phyloP scores from a whole-genome alignment of 2,113 vertebrate species.

The Saccopteryx bilineata region DNA sequence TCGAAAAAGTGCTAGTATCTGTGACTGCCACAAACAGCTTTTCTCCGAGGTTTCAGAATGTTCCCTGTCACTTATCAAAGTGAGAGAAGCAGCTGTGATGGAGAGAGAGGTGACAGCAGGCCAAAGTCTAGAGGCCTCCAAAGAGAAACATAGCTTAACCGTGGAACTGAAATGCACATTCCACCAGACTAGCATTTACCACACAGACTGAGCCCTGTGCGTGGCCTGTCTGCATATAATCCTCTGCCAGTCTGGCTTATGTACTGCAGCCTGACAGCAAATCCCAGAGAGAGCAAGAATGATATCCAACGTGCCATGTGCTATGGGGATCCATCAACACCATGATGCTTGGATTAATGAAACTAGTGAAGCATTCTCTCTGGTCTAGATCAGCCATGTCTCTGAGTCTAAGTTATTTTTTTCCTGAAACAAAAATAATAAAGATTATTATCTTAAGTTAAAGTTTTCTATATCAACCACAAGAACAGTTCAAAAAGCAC shows the following conservation, averaged over 20 bases:
- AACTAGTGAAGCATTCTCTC: background rate
- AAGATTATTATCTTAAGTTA: background rate
- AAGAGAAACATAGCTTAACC: slow-evolving; percentile 52
- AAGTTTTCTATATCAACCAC: slow-evolving; percentile 26
- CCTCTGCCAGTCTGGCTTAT: background rate
- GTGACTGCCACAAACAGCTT: slow-evolving; percentile 30
- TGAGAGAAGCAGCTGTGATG: background rate
- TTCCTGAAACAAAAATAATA: background rate
- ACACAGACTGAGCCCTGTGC: background rate
- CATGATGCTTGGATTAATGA: slow-evolving; percentile 43
- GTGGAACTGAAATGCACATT: background rate
- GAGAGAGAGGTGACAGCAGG: slow-evolving; percentile 36
- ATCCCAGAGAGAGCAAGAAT: background rate
- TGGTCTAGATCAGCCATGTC: background rate
- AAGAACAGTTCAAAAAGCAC: slow-evolving; percentile 7
- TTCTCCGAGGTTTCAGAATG: slow-evolving; percentile 21
- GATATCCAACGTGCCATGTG: background rate
- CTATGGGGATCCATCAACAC: background rate
- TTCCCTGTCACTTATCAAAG: slow-evolving; percentile 35
- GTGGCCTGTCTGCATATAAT: background rate
- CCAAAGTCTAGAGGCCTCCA: slow-evolving; percentile 39
- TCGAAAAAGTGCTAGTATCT: background rate
- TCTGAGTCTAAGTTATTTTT: background rate
- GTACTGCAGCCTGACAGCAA: background rate
- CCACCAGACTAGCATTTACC: background rate